Conservation (phyloP, 1,140 invertebrate species). For the Listronotus bonariensis region DNA sequence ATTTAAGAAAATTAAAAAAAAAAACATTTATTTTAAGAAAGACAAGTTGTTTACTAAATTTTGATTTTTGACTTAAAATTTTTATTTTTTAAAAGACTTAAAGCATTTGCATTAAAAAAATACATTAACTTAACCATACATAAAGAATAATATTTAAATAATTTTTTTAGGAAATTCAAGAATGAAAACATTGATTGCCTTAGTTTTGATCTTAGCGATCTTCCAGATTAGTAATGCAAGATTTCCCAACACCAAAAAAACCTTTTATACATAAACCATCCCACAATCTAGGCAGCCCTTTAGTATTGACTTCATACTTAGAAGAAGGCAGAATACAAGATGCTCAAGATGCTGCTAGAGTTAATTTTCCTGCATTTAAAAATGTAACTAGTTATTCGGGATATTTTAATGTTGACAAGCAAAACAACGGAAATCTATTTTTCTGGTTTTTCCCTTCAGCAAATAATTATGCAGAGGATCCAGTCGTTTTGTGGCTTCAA, state of each 20-base stretch:
- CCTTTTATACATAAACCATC: not conserved
- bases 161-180: not conserved
- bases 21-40: too few species aligned
- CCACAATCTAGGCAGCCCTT: conserved; percentile 35
- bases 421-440: conserved; percentile 69
- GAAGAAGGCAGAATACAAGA: conserved; percentile 56
- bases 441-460: conserved; percentile 79
- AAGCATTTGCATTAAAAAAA: too few species aligned
- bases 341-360: conserved; percentile 36
- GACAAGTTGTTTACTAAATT: too few species aligned
- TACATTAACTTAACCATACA: too few species aligned
- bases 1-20: too few species aligned
- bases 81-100: too few species aligned
- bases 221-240: not conserved
- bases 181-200: not conserved
- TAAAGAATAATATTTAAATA: not conserved
- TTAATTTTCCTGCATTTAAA: conserved; percentile 29
- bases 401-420: conserved; percentile 70
- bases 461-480: conserved; percentile 57
- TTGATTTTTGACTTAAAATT: too few species aligned
- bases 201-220: not conserved
- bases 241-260: not conserved
- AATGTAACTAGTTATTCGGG: conserved; percentile 60
- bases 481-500: conserved; percentile 75
- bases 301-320: conserved; percentile 60